Conservation (phyloP, 2,113 vertebrate genomes). For the Tenrec ecaudatus region DNA sequence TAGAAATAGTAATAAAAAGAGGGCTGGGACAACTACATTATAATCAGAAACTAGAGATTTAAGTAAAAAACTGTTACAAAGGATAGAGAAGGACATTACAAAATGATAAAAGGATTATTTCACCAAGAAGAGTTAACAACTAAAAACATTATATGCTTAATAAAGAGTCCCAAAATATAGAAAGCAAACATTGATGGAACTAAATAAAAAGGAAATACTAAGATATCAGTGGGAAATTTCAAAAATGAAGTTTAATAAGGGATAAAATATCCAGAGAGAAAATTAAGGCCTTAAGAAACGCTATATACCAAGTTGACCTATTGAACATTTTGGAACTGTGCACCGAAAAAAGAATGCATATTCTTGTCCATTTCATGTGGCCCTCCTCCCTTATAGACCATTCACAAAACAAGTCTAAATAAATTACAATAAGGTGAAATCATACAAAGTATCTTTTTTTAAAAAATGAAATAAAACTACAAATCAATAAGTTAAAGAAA, state of each 20-base stretch:
- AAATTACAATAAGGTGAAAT: background rate
- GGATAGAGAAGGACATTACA: background rate
- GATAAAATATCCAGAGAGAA: background rate
- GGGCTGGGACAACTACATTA: background rate
- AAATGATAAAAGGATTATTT: background rate
- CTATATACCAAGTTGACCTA: background rate
- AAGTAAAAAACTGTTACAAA: background rate
- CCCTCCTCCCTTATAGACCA: background rate
- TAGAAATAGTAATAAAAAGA: background rate
- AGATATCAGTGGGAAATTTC: background rate
- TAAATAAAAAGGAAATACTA: too few relatives aligned
- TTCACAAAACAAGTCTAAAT: background rate
- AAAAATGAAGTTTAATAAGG: background rate
- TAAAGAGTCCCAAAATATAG: background rate
- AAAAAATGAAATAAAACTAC: background rate
- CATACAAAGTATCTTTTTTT: background rate
- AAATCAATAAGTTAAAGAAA: background rate
- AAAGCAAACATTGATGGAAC: background rate
- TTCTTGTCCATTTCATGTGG: background rate
- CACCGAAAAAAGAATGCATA: background rate
- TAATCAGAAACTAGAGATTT: background rate
- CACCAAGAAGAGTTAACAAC: background rate
- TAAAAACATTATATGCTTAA: background rate
- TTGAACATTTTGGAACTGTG: background rate
- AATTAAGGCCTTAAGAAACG: background rate